Evolutionary conservation across 2,797 vertebrate genomes (phyloP), one percentile per base, ranked within the genome.

Genomic region (Xenops minutus): DNA sequence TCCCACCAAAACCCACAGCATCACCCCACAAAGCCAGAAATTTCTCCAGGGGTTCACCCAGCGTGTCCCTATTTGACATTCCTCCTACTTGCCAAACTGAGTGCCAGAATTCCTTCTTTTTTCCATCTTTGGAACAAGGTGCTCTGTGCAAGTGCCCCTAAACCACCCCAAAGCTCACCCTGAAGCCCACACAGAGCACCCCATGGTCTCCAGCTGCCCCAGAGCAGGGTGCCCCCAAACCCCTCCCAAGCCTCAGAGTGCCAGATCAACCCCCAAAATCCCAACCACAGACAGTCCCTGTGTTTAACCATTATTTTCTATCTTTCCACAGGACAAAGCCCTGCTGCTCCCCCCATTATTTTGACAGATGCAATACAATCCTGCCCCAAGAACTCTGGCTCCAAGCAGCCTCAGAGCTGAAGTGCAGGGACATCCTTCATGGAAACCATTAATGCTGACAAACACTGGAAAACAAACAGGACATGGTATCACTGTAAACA

Each of bases 371-470:
- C 8, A 76, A 13, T 1, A 22, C 41, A 69, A 52, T 23, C 36
- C 58, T 8, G 21, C 55, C 37, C 75, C 37, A 64, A 19, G 41
- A 79, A 90, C 68, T 43, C 62, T 55, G 46, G 14, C 51, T 51
- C 39, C 16, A 63, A 44, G 29, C 32, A 34, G 63, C 54, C 61
- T 27, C 5, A 2, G 72, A 77, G 66, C 63, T 78, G 61, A 79
- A 63, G 58, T 5, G 24, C 77, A 68, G 85, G 32, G 43, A 93
- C 84, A 55, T 68, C 24, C 74, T 82, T 61, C 59, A 12, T 63
- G 82, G 92, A 78, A 96, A 74, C 82, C 92, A 86, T 78, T 74
- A 85, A 62, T 6, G 76, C 59, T 95, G 88, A 44, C 89, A 91
- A 89, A 87, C 55, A 48, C 68, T 61, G 81, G 51, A 58, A 76